Evolutionary conservation across 2,797 vertebrate species (phyloP), one percentile per base, ranked within the genome.

Genomic region (Gymnopithys bicolor): DNA sequence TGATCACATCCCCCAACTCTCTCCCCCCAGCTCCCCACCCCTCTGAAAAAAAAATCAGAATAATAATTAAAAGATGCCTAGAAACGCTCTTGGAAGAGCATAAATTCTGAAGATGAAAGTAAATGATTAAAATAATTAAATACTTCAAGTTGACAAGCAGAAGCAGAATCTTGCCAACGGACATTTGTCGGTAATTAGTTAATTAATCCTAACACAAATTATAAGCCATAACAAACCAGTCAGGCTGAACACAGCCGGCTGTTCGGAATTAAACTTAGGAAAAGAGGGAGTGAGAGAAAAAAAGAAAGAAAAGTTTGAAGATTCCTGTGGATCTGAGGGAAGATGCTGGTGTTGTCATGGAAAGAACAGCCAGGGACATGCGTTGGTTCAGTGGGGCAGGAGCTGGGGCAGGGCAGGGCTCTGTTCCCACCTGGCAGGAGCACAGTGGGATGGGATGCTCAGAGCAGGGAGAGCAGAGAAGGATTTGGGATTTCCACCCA

Each of bases 91-190:
- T 98, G 98, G 98, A 98, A 98, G 98, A 99, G 99, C 98, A 99
- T 99, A 98, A 98, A 99, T 98, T 99, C 98, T 99, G 98, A 99
- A 99, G 99, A 99, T 99, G 99, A 99, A 99, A 99, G 99, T 99
- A 99, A 99, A 99, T 99, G 99, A 99, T 99, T 99, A 99, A 99
- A 99, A 99, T 99, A 99, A 99, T 99, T 99, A 99, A 99, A 99
- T 99, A 98, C 99, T 98, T 98, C 98, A 98, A 99, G 99, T 98
- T 99, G 99, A 99, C 98, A 99, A 99, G 99, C 98, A 98, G 98
- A 98, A 99, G 99, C 98, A 98, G 97, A 99, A 99, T 99, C 98
- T 99, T 99, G 99, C 99, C 99, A 99, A 99, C 98, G 99, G 99
- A 99, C 99, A 98, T 99, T 99, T 98, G 99, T 99, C 99, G 98